These are phyloP conservation scores for Anguilla japonica DNA, from an alignment of 2,113 vertebrate genomes.

Conservation along the genomic window DNA sequence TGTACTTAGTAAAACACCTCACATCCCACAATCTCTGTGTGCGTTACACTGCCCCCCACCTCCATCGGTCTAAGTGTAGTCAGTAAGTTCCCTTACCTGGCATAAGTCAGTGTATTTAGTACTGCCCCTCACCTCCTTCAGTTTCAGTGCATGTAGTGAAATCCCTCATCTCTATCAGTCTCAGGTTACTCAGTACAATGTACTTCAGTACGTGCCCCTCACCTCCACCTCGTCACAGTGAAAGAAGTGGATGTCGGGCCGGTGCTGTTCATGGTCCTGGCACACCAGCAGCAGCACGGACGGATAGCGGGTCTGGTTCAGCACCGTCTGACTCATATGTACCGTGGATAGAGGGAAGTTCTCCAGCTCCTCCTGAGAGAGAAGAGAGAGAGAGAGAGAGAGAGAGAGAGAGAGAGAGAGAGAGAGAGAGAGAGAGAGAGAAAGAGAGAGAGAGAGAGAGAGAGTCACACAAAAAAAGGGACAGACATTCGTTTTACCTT, in stretches of 20 bases:
- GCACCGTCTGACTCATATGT: constrained; percentile 82
- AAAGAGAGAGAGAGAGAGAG: no score
- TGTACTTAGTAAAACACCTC: no score
- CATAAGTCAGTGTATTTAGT: no score
- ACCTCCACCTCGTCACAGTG: constrained; percentile 95
- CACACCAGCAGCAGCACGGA: constrained; percentile 90
- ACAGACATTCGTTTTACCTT: no score
- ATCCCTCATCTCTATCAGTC: background rate
- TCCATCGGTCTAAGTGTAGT: no score
- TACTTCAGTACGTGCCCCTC: constrained; percentile 24
- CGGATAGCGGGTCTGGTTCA: constrained; percentile 84
- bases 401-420: background rate
- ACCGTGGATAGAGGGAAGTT: constrained; percentile 87
- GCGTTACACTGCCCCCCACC: no score
- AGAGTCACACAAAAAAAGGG: no score
- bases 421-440: no score
- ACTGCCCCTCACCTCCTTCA: no score
- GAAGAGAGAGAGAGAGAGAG: background rate
- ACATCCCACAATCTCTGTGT: no score
- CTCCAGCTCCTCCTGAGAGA: constrained; percentile 87
- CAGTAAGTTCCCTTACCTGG: no score
- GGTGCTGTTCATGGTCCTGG: constrained; percentile 88
- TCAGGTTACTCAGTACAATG: background rate
- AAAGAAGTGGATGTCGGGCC: constrained; percentile 95
- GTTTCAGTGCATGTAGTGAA: background rate